These are phyloP conservation scores for Colinus virginianus DNA, from an alignment of 2,113 vertebrate genomes.

Conservation along the genomic window DNA sequence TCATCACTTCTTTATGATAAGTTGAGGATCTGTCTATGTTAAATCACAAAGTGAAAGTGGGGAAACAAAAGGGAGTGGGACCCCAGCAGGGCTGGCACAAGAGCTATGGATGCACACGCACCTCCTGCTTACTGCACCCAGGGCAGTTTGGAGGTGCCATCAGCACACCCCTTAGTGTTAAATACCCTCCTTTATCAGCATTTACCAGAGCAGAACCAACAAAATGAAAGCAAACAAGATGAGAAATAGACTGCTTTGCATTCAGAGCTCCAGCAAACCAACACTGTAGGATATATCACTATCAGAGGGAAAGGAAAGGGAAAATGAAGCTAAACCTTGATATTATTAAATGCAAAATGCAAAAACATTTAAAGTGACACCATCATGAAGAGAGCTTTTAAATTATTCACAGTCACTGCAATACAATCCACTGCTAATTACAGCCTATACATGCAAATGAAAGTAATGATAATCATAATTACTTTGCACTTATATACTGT, in stretches of 20 bases:
- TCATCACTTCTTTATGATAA: not conserved
- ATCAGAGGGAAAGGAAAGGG: not conserved
- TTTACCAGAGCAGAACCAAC: not conserved
- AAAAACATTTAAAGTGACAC: constrained; percentile 55
- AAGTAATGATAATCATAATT: constrained; percentile 69
- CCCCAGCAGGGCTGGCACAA: not conserved
- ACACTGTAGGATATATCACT: not conserved
- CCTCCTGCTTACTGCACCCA: not conserved
- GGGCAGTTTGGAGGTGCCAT: not conserved
- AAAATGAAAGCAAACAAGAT: not conserved
- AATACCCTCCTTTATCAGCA: not conserved
- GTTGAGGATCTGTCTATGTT: not conserved
- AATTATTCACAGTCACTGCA: constrained; percentile 64
- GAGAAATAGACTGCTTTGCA: not conserved
- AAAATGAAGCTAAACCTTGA: not conserved
- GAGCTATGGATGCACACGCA: not conserved
- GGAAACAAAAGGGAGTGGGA: not conserved
- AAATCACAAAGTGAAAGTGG: accelerated
- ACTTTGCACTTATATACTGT: constrained; percentile 58
- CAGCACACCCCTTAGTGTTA: not conserved
- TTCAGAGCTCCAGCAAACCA: not conserved
- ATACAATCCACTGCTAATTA: constrained; percentile 72
- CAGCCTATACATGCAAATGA: constrained; percentile 64
- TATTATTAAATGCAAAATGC: constrained; percentile 24
- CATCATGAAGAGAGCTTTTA: constrained; percentile 42